Evolutionary conservation across 2,113 vertebrate species (phyloP).

Genomic region (Lichenostomus cassidix): DNA sequence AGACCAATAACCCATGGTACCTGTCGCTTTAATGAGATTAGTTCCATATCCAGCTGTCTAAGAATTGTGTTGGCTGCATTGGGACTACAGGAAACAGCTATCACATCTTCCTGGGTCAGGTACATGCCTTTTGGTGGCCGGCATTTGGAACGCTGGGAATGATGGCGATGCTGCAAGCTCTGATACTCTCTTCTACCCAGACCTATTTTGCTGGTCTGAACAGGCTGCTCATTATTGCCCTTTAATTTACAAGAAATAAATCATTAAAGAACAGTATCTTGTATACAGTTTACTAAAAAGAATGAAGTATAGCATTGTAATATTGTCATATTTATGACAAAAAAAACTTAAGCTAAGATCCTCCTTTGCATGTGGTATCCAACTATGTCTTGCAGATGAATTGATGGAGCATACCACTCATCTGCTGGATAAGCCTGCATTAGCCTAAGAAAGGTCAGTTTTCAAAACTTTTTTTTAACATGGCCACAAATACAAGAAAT

Average conservation of each 20-base stretch:
- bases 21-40: slow-evolving; percentile 98
- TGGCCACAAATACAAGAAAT: not conserved
- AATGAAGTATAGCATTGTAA: not conserved
- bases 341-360: not conserved
- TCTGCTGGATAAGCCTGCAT: not conserved
- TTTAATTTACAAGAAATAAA: slow-evolving; percentile 63
- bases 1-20: slow-evolving; percentile 72
- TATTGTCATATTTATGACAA: not conserved
- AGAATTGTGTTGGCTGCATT: slow-evolving; percentile 94
- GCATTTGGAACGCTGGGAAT: slow-evolving; percentile 92
- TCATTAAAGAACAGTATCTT: slow-evolving; percentile 44
- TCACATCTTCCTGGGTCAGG: slow-evolving; percentile 94
- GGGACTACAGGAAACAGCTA: slow-evolving; percentile 93
- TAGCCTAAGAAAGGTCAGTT: not conserved
- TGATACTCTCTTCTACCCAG: slow-evolving; percentile 93
- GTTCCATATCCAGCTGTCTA: slow-evolving; percentile 94
- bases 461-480: not conserved
- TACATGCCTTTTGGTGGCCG: slow-evolving; percentile 98
- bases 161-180: slow-evolving; percentile 94
- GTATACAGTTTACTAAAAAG: not conserved
- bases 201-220: slow-evolving; percentile 87
- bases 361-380: not conserved
- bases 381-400: not conserved
- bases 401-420: not conserved
- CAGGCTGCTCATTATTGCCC: slow-evolving; percentile 82